Evolutionary conservation across 92 coral and sea anemone species (phyloP), one percentile per base, ranked within the genome.

Genomic region (Muricea muricata): DNA sequence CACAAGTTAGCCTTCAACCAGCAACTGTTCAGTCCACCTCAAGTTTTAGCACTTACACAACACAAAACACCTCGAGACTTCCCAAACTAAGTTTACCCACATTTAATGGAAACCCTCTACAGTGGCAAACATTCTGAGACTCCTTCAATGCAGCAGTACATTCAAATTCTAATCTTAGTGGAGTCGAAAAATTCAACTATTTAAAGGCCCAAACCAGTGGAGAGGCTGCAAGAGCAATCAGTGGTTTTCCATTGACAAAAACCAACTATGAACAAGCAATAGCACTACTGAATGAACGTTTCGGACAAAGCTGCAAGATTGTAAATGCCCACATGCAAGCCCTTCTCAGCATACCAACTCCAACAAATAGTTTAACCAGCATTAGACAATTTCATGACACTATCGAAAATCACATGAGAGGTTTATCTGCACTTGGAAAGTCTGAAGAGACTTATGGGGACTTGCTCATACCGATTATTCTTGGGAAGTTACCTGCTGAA

Each of bases 321-420:
- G 47, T 70, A 8, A 63, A 46, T 58, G 83, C 84, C 17, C 88
- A 84, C 18, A 73, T 75, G 88, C 55, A 32, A 25, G 88, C 88
- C 18, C 82, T 84, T 24, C 56, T 84, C 15, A 58, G 54, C 17
- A 10, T 84, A 13, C 28, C 87, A 2, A 18, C 9, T 6, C 87
- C 82, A n/a, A 13, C 69, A 6, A 61, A 6, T n/a, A 45, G 65
- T 6, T 70, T 81, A 71, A 56, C 0, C 74, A 69, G 87, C 47
- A 33, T 87, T 15, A 34, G 82, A 55, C 34, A 12, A 40, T 87
- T 80, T 76, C 45, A 81, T 52, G 83, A 81, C 74, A 32, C 87
- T 0, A 7, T 78, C 15, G 82, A 87, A 60, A 81, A 40, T 7
- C 89, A 81, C 81, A 81, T 81, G 34, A 46, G 75, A 33, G 87